phyloP scores from a whole-genome alignment of 1,140 invertebrate genomes.

The Diachasma alloeum region DNA sequence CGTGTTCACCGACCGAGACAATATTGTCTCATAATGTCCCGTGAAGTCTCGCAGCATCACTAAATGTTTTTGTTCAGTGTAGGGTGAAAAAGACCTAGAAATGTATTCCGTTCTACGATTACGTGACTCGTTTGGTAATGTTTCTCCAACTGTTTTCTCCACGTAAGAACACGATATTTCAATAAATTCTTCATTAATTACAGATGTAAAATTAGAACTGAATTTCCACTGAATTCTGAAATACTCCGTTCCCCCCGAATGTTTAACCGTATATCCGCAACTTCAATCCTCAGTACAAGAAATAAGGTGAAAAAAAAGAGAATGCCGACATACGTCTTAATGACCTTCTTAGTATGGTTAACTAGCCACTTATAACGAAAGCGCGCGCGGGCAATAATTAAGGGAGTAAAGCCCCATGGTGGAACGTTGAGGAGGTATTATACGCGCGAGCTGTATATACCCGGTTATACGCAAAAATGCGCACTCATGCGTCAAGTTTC shows the following conservation, averaged over 20 bases:
- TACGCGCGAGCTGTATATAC: slow-evolving; percentile 41
- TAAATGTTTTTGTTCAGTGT: no score
- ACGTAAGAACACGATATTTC: no score
- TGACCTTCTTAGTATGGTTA: slow-evolving; percentile 59
- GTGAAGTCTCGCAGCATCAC: no score
- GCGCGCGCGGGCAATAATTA: slow-evolving; percentile 56
- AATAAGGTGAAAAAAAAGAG: not conserved
- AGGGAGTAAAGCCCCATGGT: slow-evolving; percentile 19
- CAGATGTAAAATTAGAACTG: no score
- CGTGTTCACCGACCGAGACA: no score
- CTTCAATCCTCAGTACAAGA: not conserved
- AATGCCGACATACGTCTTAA: slow-evolving; percentile 43
- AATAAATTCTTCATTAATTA: no score
- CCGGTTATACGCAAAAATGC: slow-evolving; percentile 49
- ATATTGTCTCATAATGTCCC: no score
- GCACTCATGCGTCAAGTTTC: slow-evolving; percentile 58
- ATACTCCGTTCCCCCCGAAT: not conserved
- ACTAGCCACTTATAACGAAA: slow-evolving; percentile 53
- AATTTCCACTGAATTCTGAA: no score
- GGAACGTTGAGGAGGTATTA: slow-evolving; percentile 25
- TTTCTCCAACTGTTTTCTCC: no score
- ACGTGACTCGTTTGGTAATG: no score
- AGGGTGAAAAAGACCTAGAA: no score
- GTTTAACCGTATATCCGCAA: not conserved
- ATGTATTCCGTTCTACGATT: no score